These are phyloP conservation scores for Lethenteron reissneri DNA, from an alignment of 2,113 vertebrate species.

Conservation along the genomic window DNA sequence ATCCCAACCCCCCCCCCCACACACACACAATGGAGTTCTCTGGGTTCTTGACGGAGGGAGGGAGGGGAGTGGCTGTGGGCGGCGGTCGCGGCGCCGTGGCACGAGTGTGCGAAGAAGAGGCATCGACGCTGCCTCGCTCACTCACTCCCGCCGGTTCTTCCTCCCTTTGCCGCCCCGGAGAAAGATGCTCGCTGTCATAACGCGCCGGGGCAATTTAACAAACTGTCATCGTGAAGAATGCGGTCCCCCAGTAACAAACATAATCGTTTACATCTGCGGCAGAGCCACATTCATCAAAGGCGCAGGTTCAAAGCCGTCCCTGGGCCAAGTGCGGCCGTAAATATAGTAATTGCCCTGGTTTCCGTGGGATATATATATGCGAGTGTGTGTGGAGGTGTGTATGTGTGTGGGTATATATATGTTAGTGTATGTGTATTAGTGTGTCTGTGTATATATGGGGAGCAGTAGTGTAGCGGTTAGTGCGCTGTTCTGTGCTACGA, in stretches of 20 bases:
- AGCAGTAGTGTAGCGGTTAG: too few species aligned
- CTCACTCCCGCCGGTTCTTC: background rate
- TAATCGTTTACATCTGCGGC: constrained; percentile 5
- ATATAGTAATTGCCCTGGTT: too few species aligned
- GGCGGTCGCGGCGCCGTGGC: background rate
- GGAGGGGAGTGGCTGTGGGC: background rate
- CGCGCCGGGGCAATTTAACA: constrained; percentile 6
- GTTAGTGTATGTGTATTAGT: too few species aligned
- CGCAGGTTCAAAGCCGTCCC: too few species aligned
- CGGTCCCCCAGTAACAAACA: constrained; percentile 5
- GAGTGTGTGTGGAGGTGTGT: too few species aligned
- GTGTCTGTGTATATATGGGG: too few species aligned
- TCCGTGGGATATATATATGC: too few species aligned
- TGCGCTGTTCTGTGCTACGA: too few species aligned
- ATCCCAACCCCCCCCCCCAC: background rate
- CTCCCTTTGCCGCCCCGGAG: background rate
- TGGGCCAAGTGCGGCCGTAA: too few species aligned
- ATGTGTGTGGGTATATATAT: too few species aligned
- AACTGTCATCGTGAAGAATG: constrained; percentile 3
- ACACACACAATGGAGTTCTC: background rate
- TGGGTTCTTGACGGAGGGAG: background rate
- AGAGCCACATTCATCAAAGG: background rate
- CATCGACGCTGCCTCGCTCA: background rate
- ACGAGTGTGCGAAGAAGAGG: background rate
- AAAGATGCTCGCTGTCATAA: constrained; percentile 6